These are phyloP conservation scores for Hyperopisus bebe DNA, from an alignment of 2,113 vertebrate genomes.

Conservation along the genomic window DNA sequence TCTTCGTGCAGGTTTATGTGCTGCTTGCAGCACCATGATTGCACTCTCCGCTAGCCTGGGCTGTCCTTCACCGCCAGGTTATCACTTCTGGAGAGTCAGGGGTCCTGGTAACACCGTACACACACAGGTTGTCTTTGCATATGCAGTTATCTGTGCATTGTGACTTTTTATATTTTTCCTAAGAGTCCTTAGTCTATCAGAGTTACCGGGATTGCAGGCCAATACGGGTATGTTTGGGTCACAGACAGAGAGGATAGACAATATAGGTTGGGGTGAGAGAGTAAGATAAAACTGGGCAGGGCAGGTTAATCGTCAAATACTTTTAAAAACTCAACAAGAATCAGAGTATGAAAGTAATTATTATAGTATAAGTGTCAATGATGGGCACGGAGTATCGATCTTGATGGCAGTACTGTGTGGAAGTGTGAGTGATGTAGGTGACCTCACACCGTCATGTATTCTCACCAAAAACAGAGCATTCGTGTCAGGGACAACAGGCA, in stretches of 20 bases:
- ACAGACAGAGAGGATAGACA: not conserved
- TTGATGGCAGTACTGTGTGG: not conserved
- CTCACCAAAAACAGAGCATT: not conserved
- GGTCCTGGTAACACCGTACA: not conserved
- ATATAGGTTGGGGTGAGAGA: not conserved
- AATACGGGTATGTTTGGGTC: not conserved
- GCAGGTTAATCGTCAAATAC: not conserved
- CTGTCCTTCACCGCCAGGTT: not conserved
- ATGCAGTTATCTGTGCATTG: not conserved
- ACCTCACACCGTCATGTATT: not conserved
- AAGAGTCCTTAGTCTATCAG: no score
- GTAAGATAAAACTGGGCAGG: not conserved
- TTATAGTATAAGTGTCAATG: not conserved
- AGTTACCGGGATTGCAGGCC: not conserved
- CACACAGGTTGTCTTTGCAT: not conserved
- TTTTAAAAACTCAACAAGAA: not conserved
- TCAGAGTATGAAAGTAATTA: conserved; percentile 12
- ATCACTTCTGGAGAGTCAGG: not conserved
- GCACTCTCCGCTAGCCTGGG: not conserved
- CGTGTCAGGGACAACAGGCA: conserved; percentile 24
- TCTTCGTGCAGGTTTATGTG: conserved; percentile 3
- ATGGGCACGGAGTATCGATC: not conserved
- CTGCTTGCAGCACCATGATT: not conserved
- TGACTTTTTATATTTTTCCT: not conserved
- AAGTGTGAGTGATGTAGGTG: not conserved